Evolutionary conservation across 2,113 vertebrate genomes (phyloP), one percentile per base, ranked within the genome.

Genomic region (Condylura cristata): DNA sequence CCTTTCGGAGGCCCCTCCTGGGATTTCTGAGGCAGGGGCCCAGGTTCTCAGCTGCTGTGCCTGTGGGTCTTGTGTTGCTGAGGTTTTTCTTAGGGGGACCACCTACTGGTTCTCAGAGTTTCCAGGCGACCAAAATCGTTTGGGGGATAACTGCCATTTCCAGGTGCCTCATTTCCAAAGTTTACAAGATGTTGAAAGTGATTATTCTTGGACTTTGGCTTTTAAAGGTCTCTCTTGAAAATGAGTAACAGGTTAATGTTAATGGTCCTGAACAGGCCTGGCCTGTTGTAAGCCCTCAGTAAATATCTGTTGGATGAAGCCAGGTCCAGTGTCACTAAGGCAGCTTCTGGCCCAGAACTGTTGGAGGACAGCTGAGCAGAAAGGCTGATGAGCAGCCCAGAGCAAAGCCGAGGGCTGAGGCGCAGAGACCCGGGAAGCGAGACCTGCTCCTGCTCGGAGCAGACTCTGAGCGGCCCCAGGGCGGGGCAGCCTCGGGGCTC

Each of bases 211-310:
- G 44, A 78, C 53, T 85, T 91, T 34, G 44, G n/a, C 76, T 56
- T 63, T 70, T 80, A 90, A 85, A 91, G 63, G 3, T 71, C 41
- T 13, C n/a, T 51, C 58, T 90, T 74, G 63, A 30, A 85, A 93
- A 84, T 9, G 20, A 66, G 22, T 82, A 65, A 24, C 41, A 81
- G 56, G 60, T 92, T 87, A 53, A 53, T 26, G 79, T 53, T 44
- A 79, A 63, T 51, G 20, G 56, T 72, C 58, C 41, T 6, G 30
- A 61, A 32, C 22, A 14, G 30, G 79, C 66, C 44, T 86, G 71
- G 1, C 66, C 6, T 87, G 2, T 34, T 37, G 37, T 34, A 60
- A 88, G 61, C 76, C 53, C 39, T 32, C 56, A 51, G 5, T 66
- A 51, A 68, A 34, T 68, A 63, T 66, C 76, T 92, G 46, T 85